Evolutionary conservation across 2,888 invertebrate species (phyloP), one percentile per base, ranked within the genome.

Genomic region (Caenorhabditis sp.): DNA sequence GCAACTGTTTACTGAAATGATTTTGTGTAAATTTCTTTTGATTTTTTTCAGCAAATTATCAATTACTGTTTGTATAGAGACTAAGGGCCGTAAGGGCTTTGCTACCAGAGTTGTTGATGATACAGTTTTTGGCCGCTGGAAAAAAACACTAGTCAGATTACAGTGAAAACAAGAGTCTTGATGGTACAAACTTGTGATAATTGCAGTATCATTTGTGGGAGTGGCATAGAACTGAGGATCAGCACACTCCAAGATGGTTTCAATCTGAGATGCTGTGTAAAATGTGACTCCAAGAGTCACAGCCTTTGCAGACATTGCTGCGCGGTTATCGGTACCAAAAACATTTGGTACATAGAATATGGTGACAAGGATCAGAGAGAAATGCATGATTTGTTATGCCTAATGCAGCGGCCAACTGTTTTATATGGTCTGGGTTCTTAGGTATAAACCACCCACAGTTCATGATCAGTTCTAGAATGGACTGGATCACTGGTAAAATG

Each of bases 81-180:
- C 56, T 51, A 0, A 79, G 40, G 13, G 79, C 79, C 6, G 71
- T 18, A 1, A 69, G 18, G 1, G 67, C 79, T 61, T 79, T 67
- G 47, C 61, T 62, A 22, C 71, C 79, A 0, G 79, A 79, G 51
- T 79, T 79, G 55, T 72, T 72, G 61, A 79, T 72, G 53, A 79
- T 61, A 26, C 79, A 79, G 22, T 67, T 20, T 20, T 79, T 79
- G 1, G 53, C 61, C 2, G 56, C 79, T 74, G 65, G n/a, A 74
- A 70, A 15, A 32, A 9, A 32, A 32, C 4, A 32, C 32, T 9
- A 6, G 5, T 32, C 32, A 9, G 32, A 32, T 32, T 6, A 32
- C 32, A n/a, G n/a, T n/a, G n/a, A n/a, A n/a, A n/a, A n/a, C n/a
- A n/a, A n/a, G n/a, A n/a, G n/a, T n/a, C 22, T 26, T 15, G 1